Evolutionary conservation across 2,113 vertebrate genomes (phyloP).

Genomic region (Upupa epops): DNA sequence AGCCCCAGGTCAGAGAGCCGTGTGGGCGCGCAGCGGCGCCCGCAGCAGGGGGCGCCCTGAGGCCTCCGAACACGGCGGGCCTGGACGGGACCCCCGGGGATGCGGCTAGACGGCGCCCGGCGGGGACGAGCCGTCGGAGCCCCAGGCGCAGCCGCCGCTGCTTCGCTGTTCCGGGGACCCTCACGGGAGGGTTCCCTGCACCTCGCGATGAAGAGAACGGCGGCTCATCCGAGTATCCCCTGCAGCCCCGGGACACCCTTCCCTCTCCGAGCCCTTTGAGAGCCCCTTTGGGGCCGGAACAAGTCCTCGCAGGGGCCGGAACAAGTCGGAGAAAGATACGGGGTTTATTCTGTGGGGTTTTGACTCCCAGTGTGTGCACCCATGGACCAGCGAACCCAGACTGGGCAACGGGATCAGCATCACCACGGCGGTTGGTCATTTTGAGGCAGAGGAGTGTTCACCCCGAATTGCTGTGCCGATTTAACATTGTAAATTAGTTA

Average conservation of each 20-base stretch:
- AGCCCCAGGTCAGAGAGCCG: too few relatives aligned
- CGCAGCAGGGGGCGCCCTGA: conserved; percentile 12
- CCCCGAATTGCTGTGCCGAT: neutral
- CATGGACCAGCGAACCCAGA: neutral
- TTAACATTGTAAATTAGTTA: neutral
- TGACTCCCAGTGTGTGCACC: neutral
- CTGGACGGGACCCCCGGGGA: too few relatives aligned
- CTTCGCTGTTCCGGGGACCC: neutral
- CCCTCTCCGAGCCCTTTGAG: neutral
- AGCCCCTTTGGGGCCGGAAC: neutral
- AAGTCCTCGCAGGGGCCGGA: neutral
- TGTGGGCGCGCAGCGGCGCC: neutral
- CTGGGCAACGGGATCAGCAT: too few relatives aligned
- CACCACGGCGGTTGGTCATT: fast-evolving
- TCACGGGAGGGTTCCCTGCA: neutral
- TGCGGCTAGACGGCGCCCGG: neutral
- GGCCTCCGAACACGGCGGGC: neutral
- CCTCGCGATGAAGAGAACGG: neutral
- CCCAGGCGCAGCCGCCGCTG: neutral
- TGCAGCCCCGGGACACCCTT: neutral
- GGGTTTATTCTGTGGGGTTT: neutral
- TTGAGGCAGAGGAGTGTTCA: neutral
- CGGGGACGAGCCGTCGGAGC: neutral
- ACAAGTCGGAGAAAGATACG: neutral
- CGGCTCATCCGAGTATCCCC: neutral